Base-by-base conservation (phyloP, 2,888 invertebrate species). In the Acrocera orbiculus region DNA sequence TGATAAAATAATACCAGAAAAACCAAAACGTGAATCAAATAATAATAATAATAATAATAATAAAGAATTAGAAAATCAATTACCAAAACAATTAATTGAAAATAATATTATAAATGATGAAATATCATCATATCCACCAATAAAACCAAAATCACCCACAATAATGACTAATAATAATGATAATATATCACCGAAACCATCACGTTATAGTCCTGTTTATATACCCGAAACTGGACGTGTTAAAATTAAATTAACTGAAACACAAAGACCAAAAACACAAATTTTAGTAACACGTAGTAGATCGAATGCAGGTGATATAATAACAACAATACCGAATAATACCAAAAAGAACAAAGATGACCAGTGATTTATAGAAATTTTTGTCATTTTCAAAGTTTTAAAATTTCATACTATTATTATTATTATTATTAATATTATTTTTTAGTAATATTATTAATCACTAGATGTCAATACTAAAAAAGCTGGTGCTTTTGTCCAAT, bases 181-280 rank as follows among this genome's bases (percentile, higher is more conserved):
- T 45, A 65, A 67, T 6, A 54, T 58, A 17, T 62, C 66, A 48
- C 60, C 52, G 46, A 50, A 67, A 61, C 46, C 64, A 53, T 47
- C 66, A 44, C 47, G 66, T 55, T 55, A 67, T 55, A 51, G 68
- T 57, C 58, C 58, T 43, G 51, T 69, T 52, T 58, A 60, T 42
- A 54, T 67, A 14, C 67, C 69, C n/a, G 76, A 75, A 48, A 75
- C 77, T 49, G 79, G 80, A 39, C 69, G 78, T 44, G 82, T 82
- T 27, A 77, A 79, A 48, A 79, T 82, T 44, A 78, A 73, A 57
- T 62, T 79, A 50, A 68, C 76, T 10, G 80, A 81, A 54, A 76
- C 74, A 37, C 77, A 77, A 3, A 77, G 76, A 50, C 81, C 80
- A 28, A 80, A 77, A 60, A 81, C 81, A n/a, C 82, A 82, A 20